A percentile compares a stretch with the other conserved stretches of the same genome.
These are phyloP conservation scores for Rhaphigaster nebulosa DNA, from an alignment of 2,888 invertebrate genomes.

Conservation along the genomic window DNA sequence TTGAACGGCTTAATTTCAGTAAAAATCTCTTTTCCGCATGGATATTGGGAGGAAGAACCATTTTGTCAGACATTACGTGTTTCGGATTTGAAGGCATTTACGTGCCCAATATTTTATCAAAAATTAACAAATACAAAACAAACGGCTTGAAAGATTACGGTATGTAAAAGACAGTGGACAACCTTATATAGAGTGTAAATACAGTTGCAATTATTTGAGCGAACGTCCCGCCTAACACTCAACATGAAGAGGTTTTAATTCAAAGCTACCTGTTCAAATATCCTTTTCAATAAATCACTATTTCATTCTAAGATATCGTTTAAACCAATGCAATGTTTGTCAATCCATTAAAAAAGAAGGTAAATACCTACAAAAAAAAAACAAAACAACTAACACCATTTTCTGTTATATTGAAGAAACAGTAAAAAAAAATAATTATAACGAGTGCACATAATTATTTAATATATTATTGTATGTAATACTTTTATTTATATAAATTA, in stretches of 20 bases:
- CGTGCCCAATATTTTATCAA: not conserved
- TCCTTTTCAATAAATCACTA: not conserved
- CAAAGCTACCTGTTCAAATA: not conserved
- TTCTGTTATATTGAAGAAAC: no score
- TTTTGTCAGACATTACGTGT: not conserved
- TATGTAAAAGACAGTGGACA: not conserved
- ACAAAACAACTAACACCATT: not conserved
- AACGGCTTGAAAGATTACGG: not conserved
- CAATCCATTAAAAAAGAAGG: not conserved
- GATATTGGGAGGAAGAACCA: no score
- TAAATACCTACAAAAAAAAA: not conserved
- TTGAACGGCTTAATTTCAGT: no score
- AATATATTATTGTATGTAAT: no score
- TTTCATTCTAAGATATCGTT: not conserved
- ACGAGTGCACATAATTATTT: no score
- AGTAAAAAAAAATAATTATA: no score
- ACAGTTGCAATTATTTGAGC: not conserved
- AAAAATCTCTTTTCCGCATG: no score
- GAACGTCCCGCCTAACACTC: not conserved
- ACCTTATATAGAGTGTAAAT: not conserved
- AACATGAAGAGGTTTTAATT: not conserved
- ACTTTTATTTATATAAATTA: no score
- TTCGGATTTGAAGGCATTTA: not conserved
- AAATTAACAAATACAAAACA: not conserved
- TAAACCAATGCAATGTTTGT: not conserved